Base-by-base conservation (phyloP, 2,888 invertebrate genomes). In the Tanaodytes sp. region DNA sequence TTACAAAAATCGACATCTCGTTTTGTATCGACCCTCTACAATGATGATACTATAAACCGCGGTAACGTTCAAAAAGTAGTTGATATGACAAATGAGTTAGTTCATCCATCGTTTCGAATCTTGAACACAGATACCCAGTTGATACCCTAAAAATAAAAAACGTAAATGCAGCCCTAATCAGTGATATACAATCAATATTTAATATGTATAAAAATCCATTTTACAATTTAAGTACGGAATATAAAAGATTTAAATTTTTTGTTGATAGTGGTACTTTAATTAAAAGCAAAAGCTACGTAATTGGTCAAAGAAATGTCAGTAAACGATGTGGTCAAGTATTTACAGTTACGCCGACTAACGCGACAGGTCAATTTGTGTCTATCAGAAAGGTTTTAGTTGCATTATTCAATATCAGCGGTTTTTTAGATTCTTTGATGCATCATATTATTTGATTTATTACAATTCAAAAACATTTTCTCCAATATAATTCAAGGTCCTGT, bases 401-500 rank as follows among this genome's bases (percentile, higher is more conserved):
- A 39, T 45, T 65, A 46, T 65, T 65, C 27, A 14, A 33, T 37
- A 46, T 64, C 20, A 33, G 43, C 9, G 37, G 20, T 11, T 37
- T 45, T 49, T 49, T 58, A 23, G 3, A 57, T 3, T 36, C 18
- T 9, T 51, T 57, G 45, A 12, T 64, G 27, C 40, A 49, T 57
- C 39, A 64, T 6, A 64, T 39, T 33, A n/a, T 39, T n/a, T n/a
- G 16, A 9, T 1, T 40, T 64, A 18, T 31, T 27, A 4, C 16
- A 16, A 16, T 15, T 23, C 14, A 37, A 14, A 15, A 14, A 51
- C 19, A 30, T 55, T 11, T 19, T 68, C 4, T 63, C 58, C 2
- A 69, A 69, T 42, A 39, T 69, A 19, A 27, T 63, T 54, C 59
- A 69, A 43, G 18, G 30, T 19, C n/a, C 20, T 2, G 12, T 59